Conservation (phyloP, 2,888 invertebrate genomes). For the Lasioglossum vierecki region DNA sequence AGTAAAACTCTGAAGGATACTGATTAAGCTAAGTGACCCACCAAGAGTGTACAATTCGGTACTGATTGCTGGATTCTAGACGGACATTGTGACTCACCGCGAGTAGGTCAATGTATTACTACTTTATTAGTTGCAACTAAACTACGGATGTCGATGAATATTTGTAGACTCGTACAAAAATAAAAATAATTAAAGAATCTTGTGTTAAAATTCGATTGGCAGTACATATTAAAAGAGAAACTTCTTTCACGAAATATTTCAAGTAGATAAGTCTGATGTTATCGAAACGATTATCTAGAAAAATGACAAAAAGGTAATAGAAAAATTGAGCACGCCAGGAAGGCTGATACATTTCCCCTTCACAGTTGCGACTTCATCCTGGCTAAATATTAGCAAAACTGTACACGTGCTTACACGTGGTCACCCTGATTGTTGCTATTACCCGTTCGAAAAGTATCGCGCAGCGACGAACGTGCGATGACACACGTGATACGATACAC, state of each 20-base stretch:
- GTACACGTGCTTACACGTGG: conserved; percentile 22
- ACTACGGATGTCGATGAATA: not conserved
- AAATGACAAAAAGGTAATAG: not conserved
- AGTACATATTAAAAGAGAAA: no score
- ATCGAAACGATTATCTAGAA: not conserved
- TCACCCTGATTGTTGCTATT: conserved; percentile 9
- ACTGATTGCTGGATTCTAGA: not conserved
- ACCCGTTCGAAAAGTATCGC: conserved; percentile 34
- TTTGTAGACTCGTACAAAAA: not conserved
- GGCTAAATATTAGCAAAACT: conserved; percentile 12
- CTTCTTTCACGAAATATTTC: not conserved
- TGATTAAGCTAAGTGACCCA: not conserved
- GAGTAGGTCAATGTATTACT: not conserved
- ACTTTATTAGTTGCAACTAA: not conserved
- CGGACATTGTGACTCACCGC: not conserved
- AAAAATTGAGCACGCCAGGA: not conserved
- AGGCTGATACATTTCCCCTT: not conserved
- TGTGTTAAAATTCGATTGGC: no score
- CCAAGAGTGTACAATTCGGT: not conserved
- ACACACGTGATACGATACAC: conserved; percentile 49
- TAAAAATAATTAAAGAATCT: not conserved
- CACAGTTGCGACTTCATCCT: not conserved
- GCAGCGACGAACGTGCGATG: conserved; percentile 10
- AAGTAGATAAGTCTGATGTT: not conserved
- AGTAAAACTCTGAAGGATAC: not conserved